These are phyloP conservation scores for Pithys albifrons DNA, from an alignment of 2,113 vertebrate species.

Conservation along the genomic window DNA sequence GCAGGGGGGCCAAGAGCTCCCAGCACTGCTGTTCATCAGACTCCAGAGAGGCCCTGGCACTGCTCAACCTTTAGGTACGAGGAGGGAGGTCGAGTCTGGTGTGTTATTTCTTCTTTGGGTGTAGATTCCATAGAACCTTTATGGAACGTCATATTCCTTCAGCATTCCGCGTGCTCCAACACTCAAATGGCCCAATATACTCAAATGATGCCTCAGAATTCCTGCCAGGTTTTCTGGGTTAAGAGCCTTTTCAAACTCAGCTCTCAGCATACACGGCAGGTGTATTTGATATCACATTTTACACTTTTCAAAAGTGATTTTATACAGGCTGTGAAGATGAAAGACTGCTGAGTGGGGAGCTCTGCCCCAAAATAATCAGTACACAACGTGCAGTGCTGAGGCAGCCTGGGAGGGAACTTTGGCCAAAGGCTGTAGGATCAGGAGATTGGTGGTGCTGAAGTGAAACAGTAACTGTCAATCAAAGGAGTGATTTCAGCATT, in stretches of 20 bases:
- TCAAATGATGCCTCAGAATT: background rate
- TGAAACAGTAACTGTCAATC: conserved; percentile 15
- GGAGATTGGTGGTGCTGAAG: conserved; percentile 9
- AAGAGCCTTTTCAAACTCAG: background rate
- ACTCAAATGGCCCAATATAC: background rate
- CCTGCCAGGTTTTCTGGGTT: background rate
- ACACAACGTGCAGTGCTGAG: background rate
- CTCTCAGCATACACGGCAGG: background rate
- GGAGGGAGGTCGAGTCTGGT: background rate
- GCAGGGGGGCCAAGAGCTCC: background rate
- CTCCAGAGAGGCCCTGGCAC: background rate
- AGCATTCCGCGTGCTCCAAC: background rate
- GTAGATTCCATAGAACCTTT: rapidly evolving
- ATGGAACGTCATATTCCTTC: background rate
- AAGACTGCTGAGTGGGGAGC: background rate
- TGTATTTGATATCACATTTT: background rate
- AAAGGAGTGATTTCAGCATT: background rate
- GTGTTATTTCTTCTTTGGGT: background rate
- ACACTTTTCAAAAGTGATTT: background rate
- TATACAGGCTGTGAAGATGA: background rate
- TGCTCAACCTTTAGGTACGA: background rate
- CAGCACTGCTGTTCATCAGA: rapidly evolving
- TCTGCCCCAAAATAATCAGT: background rate
- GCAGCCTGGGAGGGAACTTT: background rate
- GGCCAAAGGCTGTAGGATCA: background rate